phyloP scores from a whole-genome alignment of 2,113 vertebrate genomes.

The Onychostruthus taczanowskii region DNA sequence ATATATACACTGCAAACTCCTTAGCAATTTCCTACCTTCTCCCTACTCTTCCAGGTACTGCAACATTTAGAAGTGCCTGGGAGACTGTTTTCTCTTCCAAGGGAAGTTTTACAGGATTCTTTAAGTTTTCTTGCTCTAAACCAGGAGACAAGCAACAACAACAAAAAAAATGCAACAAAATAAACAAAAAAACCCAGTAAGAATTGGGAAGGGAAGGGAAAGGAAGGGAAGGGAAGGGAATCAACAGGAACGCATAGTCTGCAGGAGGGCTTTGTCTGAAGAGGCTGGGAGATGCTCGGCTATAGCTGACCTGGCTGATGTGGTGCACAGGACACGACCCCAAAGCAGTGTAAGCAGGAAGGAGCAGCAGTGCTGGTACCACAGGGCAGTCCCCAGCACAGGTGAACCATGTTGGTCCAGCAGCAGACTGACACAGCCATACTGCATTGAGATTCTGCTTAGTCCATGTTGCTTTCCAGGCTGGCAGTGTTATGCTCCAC shows the following conservation, averaged over 20 bases:
- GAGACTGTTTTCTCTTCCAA: not conserved
- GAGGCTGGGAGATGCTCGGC: not conserved
- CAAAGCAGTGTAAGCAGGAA: not conserved
- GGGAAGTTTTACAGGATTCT: not conserved
- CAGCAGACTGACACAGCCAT: not conserved
- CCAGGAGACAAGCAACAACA: not conserved
- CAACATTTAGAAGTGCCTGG: not conserved
- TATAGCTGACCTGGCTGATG: not conserved
- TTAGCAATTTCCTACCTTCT: not conserved
- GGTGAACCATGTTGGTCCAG: not conserved
- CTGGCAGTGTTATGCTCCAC: not conserved
- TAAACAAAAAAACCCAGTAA: not conserved
- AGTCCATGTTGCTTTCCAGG: not conserved
- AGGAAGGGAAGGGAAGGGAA: not conserved
- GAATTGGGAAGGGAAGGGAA: not conserved
- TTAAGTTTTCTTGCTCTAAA: not conserved
- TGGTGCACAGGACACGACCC: rapidly evolving
- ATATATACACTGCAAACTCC: not conserved
- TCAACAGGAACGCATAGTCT: not conserved
- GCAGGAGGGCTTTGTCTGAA: not conserved
- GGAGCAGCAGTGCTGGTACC: not conserved
- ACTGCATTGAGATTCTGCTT: not conserved
- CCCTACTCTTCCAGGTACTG: not conserved
- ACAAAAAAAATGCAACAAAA: not conserved
- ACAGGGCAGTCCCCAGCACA: not conserved